Percentiles rank a stretch among this genome's conserved stretches.
phyloP scores from a whole-genome alignment of 2,797 vertebrate species.

The Scomberomorus guttatus region DNA sequence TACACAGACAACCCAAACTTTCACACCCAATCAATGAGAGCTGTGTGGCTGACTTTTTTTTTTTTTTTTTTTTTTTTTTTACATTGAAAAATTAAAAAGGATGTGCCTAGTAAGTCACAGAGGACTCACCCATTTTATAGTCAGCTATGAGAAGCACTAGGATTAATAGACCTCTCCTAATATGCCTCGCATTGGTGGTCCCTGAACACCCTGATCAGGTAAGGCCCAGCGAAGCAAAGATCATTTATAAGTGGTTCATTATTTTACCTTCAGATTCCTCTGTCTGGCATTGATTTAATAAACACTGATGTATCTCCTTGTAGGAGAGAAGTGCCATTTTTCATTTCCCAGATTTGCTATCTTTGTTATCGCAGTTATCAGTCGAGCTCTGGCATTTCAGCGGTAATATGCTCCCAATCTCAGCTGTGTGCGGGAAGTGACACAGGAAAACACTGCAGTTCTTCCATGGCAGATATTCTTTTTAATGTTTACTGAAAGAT shows the following conservation, averaged over 20 bases:
- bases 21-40: constrained; percentile 86
- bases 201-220: constrained; percentile 86
- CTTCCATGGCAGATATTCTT: constrained; percentile 72
- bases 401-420: constrained; percentile 73
- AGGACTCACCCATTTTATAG: constrained; percentile 86
- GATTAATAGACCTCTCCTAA: constrained; percentile 88
- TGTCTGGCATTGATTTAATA: constrained; percentile 94
- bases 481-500: constrained; percentile 76
- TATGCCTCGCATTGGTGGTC: constrained; percentile 84
- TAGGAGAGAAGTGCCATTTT: constrained; percentile 90
- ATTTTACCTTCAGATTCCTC: constrained; percentile 93
- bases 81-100: constrained; percentile 86
- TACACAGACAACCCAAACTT: constrained; percentile 81
- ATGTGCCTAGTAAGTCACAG: constrained; percentile 84
- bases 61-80: constrained; percentile 48
- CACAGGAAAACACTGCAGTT: constrained; percentile 55
- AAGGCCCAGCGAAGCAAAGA: constrained; percentile 89
- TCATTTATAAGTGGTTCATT: constrained; percentile 96
- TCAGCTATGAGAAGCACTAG: constrained; percentile 84
- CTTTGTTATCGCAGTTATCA: constrained; percentile 84
- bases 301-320: constrained; percentile 92
- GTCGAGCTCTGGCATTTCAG: constrained; percentile 81
- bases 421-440: constrained; percentile 58
- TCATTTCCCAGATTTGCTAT: constrained; percentile 84
- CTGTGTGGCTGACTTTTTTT: constrained; percentile 62